Conservation (phyloP, 2,888 invertebrate species). For the Sinotaia quadrata region DNA sequence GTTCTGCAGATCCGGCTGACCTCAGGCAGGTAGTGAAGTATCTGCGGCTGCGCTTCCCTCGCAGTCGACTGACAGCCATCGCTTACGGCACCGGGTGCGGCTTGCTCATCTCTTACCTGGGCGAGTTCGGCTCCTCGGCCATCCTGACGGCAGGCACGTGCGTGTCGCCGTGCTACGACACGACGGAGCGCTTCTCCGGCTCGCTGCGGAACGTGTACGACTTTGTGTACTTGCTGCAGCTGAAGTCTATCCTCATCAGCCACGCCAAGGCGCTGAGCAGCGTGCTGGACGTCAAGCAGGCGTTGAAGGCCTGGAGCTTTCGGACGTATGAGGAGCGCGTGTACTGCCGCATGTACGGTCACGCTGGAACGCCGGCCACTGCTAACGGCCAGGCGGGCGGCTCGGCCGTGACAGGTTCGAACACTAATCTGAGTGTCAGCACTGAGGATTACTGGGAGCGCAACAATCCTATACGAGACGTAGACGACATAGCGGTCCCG, state of each 20-base stretch:
- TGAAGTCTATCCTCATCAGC: constrained; percentile 50
- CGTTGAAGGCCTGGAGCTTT: constrained; percentile 50
- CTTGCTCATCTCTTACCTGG: constrained; percentile 65
- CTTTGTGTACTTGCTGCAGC: constrained; percentile 46
- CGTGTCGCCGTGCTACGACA: constrained; percentile 65
- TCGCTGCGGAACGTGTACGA: constrained; percentile 54
- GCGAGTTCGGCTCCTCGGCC: constrained; percentile 66
- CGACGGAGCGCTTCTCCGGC: constrained; percentile 41
- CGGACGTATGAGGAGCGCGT: constrained; percentile 56
- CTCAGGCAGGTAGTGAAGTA: constrained; percentile 62
- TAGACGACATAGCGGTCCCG: constrained; percentile 67
- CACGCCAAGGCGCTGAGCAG: constrained; percentile 54
- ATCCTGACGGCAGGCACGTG: constrained; percentile 55
- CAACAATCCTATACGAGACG: constrained; percentile 67
- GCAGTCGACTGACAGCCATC: constrained; percentile 53
- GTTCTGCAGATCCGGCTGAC: constrained; percentile 63
- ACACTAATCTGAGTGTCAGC: constrained; percentile 8
- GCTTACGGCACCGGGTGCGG: constrained; percentile 64
- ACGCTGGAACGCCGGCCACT: constrained; percentile 18
- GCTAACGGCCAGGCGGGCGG: neutral
- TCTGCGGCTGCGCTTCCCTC: constrained; percentile 51
- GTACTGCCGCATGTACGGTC: constrained; percentile 55
- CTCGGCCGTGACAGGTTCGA: neutral
- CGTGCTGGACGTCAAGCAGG: constrained; percentile 51
- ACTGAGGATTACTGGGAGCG: constrained; percentile 63